These are phyloP conservation scores for Pocillopora meandrina DNA, from an alignment of 92 coral and sea anemone species.

Conservation along the genomic window DNA sequence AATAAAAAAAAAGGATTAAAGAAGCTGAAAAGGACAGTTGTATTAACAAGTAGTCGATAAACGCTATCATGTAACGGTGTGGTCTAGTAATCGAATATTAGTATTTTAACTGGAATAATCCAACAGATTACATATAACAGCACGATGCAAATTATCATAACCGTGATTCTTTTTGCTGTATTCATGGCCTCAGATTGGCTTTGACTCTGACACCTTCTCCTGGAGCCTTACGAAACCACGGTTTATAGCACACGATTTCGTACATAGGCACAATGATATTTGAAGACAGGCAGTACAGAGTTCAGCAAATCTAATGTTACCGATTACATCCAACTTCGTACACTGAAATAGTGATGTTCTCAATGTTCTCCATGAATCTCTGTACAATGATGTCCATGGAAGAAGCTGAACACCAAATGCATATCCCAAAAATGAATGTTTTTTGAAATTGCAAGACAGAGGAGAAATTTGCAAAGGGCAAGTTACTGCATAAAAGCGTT, in stretches of 20 bases:
- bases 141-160: slow-evolving; percentile 5
- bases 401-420: slow-evolving; percentile 3
- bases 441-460: slow-evolving; percentile 1
- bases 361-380: background rate
- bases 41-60: background rate
- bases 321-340: background rate
- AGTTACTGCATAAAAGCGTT: slow-evolving; percentile 17
- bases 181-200: slow-evolving; percentile 25
- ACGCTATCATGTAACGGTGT: background rate
- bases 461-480: slow-evolving; percentile 18
- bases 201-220: slow-evolving; percentile 24
- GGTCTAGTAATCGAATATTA: too few species aligned
- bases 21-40: background rate
- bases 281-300: background rate
- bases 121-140: slow-evolving; percentile 8
- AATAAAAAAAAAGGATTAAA: background rate
- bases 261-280: background rate
- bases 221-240: slow-evolving; percentile 19
- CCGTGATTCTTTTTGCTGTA: slow-evolving; percentile 21
- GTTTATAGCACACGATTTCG: background rate
- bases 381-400: background rate
- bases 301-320: background rate
- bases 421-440: background rate
- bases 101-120: background rate
- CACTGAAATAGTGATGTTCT: background rate